Evolutionary conservation across 2,113 vertebrate species (phyloP).

Genomic region (Tragelaphus imberbis): DNA sequence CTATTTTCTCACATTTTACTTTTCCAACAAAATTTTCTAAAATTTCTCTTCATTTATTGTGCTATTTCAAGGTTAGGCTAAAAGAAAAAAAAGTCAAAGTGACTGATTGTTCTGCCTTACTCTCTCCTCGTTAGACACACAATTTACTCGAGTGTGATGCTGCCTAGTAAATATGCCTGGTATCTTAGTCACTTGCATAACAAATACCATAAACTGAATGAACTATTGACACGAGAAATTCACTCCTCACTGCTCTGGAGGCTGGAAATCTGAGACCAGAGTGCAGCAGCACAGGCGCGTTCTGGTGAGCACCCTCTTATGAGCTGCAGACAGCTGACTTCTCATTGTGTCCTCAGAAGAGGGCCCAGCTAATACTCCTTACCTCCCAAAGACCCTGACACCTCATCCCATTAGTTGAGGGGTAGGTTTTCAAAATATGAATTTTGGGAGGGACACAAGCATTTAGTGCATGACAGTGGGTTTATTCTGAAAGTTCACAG

Average conservation of each 20-base stretch:
- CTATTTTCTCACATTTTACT: slow-evolving; percentile 18
- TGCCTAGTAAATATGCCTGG: not conserved
- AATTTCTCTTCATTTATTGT: not conserved
- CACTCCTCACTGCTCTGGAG: not conserved
- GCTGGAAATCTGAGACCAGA: not conserved
- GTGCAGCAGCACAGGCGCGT: not conserved
- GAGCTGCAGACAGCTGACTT: not conserved
- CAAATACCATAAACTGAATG: not conserved
- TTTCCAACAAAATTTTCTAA: not conserved
- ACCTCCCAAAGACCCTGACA: not conserved
- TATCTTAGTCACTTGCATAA: not conserved
- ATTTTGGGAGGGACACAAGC: not conserved
- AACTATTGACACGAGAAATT: not conserved
- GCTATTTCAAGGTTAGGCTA: not conserved
- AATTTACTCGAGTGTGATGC: not conserved
- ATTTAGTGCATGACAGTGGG: not conserved
- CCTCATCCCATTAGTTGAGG: not conserved
- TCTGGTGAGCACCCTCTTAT: not conserved
- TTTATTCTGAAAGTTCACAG: not conserved
- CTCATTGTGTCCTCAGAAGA: not conserved
- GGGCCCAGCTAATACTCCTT: not conserved
- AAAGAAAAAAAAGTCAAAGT: not conserved
- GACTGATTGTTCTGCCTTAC: not conserved
- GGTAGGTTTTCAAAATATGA: not conserved
- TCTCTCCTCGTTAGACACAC: not conserved